Conservation (phyloP, 2,888 invertebrate genomes). For the Agrypnus murinus region DNA sequence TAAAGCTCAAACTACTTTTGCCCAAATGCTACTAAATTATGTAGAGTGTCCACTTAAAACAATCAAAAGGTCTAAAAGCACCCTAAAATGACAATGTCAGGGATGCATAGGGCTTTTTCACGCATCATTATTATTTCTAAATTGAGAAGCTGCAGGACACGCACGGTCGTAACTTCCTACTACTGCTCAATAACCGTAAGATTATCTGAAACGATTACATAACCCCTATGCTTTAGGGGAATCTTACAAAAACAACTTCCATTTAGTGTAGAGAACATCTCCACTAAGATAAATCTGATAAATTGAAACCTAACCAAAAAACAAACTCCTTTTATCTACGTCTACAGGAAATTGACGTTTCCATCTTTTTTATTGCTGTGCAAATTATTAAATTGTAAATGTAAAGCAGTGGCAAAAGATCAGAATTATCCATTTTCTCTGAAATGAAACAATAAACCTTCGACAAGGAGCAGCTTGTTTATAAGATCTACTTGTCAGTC, state of each 20-base stretch:
- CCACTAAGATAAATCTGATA: too few relatives aligned
- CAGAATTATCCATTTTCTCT: neutral
- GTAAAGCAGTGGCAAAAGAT: neutral
- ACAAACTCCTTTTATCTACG: too few relatives aligned
- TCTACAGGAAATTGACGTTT: too few relatives aligned
- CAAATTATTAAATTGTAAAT: neutral
- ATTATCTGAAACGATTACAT: constrained; percentile 25
- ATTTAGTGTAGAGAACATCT: neutral
- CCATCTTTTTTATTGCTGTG: too few relatives aligned
- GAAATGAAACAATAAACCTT: constrained; percentile 32
- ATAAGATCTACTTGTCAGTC: constrained; percentile 36
- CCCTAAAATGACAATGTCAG: too few relatives aligned
- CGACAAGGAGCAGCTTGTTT: constrained; percentile 40
- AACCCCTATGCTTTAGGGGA: constrained; percentile 15
- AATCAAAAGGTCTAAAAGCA: too few relatives aligned
- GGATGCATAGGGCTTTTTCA: too few relatives aligned
- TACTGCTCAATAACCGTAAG: constrained; percentile 27
- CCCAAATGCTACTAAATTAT: too few relatives aligned
- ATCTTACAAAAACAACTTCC: constrained; percentile 25
- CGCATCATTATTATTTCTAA: constrained; percentile 1
- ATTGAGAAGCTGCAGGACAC: constrained; percentile 7
- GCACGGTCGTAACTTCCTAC: constrained; percentile 19
- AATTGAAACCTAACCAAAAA: too few relatives aligned
- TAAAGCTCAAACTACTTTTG: too few relatives aligned
- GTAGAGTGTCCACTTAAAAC: too few relatives aligned